Evolutionary conservation across 2,888 invertebrate species (phyloP).

Genomic region (Chironomus riparius): DNA sequence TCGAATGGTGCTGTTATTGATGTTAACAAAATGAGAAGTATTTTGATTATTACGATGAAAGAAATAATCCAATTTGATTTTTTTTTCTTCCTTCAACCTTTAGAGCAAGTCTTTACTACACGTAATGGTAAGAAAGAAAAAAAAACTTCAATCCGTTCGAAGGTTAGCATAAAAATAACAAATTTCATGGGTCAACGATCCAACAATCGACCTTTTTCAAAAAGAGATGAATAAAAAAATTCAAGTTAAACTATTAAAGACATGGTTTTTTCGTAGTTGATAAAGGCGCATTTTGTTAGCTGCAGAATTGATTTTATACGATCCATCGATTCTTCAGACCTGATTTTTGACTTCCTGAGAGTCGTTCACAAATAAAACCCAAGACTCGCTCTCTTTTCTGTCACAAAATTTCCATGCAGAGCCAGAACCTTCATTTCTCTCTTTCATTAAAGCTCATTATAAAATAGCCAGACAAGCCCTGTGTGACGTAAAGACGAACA

Average conservation of each 20-base stretch:
- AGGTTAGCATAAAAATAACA: conserved; percentile 14
- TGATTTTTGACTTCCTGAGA: no score
- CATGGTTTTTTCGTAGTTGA: no score
- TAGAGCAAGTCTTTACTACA: not conserved
- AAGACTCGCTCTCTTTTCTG: no score
- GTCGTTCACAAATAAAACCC: no score
- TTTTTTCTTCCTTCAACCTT: not conserved
- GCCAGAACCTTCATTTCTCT: no score
- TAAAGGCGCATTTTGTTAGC: no score
- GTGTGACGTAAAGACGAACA: no score
- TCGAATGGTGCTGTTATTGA: not conserved
- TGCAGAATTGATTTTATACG: no score
- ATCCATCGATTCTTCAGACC: no score
- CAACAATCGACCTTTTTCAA: conserved; percentile 16
- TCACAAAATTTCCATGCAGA: no score
- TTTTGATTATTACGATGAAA: conserved; percentile 9
- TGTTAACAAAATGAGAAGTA: not conserved
- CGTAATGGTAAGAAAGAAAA: not conserved
- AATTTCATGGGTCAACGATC: conserved; percentile 20
- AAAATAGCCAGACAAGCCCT: no score
- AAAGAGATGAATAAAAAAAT: not conserved
- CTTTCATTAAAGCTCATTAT: no score
- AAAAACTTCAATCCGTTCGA: conserved; percentile 12
- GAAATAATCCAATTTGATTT: conserved; percentile 11
- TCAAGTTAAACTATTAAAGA: not conserved